Conservation (phyloP, 2,113 vertebrate species). For the Heterotilapia buettikoferi region DNA sequence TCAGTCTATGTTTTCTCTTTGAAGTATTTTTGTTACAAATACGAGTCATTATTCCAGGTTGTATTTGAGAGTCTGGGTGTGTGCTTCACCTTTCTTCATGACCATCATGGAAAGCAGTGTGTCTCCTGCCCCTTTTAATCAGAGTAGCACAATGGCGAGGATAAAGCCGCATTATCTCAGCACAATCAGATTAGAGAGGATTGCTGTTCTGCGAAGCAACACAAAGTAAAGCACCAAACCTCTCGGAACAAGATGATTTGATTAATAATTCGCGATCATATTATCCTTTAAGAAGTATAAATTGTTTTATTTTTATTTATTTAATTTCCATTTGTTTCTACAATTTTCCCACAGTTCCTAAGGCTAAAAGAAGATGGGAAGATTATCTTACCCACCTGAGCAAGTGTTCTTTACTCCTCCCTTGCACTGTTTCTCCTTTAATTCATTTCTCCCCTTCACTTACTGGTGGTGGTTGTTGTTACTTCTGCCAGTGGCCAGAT, state of each 20-base stretch:
- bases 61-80: background rate
- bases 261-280: constrained; percentile 76
- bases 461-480: constrained; percentile 1
- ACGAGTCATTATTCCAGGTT: background rate
- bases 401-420: background rate
- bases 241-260: constrained; percentile 75
- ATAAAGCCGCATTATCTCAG: constrained; percentile 74
- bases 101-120: constrained; percentile 34
- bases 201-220: constrained; percentile 69
- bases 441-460: background rate
- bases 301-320: constrained; percentile 74
- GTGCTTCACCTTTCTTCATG: constrained; percentile 34
- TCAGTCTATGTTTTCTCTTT: background rate
- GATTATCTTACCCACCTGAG: constrained; percentile 52
- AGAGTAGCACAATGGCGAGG: constrained; percentile 62
- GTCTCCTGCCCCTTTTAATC: constrained; percentile 62
- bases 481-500: constrained; percentile 66
- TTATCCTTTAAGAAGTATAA: constrained; percentile 77
- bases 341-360: constrained; percentile 8
- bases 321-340: constrained; percentile 55
- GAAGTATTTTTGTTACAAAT: background rate
- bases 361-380: constrained; percentile 64
- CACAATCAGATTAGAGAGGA: constrained; percentile 80
- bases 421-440: background rate
- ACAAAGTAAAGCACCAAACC: constrained; percentile 50